Percentiles rank a stretch among this genome's conserved stretches.
These are phyloP conservation scores for Plectrocnemia conspersa DNA, from an alignment of 1,140 invertebrate species.

Conservation along the genomic window DNA sequence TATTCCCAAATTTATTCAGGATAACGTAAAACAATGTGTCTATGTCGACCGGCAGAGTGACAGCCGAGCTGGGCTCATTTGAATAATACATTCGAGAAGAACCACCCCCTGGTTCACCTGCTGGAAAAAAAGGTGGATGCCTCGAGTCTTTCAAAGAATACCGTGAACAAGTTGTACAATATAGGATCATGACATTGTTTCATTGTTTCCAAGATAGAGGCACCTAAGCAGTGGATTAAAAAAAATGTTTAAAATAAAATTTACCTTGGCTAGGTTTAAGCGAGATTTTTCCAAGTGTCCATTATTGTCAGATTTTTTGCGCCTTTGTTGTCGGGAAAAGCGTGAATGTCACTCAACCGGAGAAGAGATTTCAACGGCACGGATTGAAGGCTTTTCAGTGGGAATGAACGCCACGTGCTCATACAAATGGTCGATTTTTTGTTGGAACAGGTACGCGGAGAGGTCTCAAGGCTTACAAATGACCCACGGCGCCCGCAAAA, in stretches of 20 bases:
- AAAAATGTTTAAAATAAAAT: too few species aligned
- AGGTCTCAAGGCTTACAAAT: too few species aligned
- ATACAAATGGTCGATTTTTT: neutral
- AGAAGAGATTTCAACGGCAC: neutral
- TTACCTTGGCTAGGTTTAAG: too few species aligned
- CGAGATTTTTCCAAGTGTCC: too few species aligned
- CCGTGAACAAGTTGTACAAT: too few species aligned
- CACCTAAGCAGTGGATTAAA: too few species aligned
- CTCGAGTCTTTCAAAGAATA: too few species aligned
- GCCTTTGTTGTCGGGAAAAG: neutral
- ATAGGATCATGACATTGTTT: too few species aligned
- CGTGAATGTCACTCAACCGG: conserved; percentile 4
- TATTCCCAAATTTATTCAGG: conserved; percentile 23
- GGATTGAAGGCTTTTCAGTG: neutral
- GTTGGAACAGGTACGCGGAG: neutral
- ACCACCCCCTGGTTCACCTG: too few species aligned
- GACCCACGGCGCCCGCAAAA: too few species aligned
- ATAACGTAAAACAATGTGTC: conserved; percentile 17
- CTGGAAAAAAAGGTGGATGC: too few species aligned
- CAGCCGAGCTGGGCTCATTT: conserved; percentile 16
- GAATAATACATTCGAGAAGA: conserved; percentile 18
- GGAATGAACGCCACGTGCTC: neutral
- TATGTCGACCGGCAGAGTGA: conserved; percentile 1
- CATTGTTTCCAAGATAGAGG: too few species aligned
- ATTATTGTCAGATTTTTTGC: conserved; percentile 1